Percentiles rank a stretch among this genome's conserved stretches.
phyloP scores from a whole-genome alignment of 35 echinoderm and acorn worm genomes.

The Anneissia japonica region DNA sequence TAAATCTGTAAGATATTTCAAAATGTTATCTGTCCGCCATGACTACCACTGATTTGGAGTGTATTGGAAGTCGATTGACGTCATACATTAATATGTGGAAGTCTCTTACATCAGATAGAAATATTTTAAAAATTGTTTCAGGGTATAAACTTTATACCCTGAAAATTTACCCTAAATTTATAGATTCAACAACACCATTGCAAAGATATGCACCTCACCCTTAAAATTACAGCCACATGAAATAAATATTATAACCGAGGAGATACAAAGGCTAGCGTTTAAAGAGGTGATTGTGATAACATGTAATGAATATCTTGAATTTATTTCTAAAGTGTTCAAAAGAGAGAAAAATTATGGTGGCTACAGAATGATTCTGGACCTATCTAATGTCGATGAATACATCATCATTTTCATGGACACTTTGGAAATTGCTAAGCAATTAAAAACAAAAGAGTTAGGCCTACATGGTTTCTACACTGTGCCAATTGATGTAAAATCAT shows the following conservation, averaged over 20 bases:
- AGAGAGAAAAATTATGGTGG: slow-evolving; percentile 16
- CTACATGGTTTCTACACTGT: slow-evolving; percentile 23
- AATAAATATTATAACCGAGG: neutral
- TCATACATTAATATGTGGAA: neutral
- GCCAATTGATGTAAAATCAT: slow-evolving; percentile 13
- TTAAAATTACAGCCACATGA: slow-evolving; percentile 23
- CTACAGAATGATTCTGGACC: slow-evolving; percentile 29
- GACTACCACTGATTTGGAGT: neutral
- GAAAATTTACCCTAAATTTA: neutral
- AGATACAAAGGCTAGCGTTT: neutral
- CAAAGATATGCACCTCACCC: neutral
- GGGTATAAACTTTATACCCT: no score
- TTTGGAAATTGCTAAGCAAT: neutral
- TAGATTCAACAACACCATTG: neutral
- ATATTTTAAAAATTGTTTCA: no score
- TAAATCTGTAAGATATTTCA: neutral
- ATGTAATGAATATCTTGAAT: neutral
- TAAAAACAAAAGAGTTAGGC: neutral
- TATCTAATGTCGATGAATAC: slow-evolving; percentile 11
- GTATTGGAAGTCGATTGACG: neutral
- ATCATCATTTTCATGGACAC: slow-evolving; percentile 20
- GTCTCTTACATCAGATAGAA: no score
- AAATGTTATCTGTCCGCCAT: no score
- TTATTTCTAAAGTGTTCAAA: slow-evolving; percentile 27
- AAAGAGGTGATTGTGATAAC: slow-evolving; percentile 13